phyloP scores from a whole-genome alignment of 2,113 vertebrate species.

The Numida meleagris region DNA sequence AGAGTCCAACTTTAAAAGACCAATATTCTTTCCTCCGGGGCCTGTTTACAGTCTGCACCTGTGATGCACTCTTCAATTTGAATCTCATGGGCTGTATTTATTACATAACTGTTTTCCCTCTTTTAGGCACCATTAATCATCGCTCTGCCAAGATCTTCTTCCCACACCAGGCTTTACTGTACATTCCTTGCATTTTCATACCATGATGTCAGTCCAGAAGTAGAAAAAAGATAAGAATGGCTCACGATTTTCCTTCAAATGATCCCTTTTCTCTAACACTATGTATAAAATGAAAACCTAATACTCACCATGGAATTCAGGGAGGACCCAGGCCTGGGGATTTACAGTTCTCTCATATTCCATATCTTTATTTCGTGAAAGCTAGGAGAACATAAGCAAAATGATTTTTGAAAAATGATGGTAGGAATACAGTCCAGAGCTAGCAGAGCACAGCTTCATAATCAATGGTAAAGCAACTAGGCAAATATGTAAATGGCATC shows the following conservation, averaged over 20 bases:
- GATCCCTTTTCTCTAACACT: not conserved
- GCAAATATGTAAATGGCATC: not conserved
- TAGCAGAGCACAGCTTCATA: not conserved
- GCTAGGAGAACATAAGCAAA: not conserved
- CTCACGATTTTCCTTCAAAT: conserved; percentile 55
- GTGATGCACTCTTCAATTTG: conserved; percentile 46
- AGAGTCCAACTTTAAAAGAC: conserved; percentile 39
- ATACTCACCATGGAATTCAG: not conserved
- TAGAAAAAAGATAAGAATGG: conserved; percentile 65
- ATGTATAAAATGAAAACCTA: conserved; percentile 18
- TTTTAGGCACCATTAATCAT: conserved; percentile 68
- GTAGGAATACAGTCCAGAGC: not conserved
- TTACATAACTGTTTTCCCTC: conserved; percentile 61
- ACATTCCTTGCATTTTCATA: conserved; percentile 59
- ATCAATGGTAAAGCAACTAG: not conserved
- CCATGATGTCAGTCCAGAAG: conserved; percentile 55
- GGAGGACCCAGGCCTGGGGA: not conserved
- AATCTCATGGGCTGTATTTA: conserved; percentile 59
- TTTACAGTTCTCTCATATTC: not conserved
- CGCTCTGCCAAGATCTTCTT: conserved; percentile 51
- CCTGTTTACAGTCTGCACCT: conserved; percentile 58
- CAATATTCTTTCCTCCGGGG: conserved; percentile 15
- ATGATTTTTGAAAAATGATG: not conserved
- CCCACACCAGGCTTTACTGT: conserved; percentile 63
- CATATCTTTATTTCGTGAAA: not conserved